Conservation (phyloP, 2,797 vertebrate genomes). For the Fratercula arctica region DNA sequence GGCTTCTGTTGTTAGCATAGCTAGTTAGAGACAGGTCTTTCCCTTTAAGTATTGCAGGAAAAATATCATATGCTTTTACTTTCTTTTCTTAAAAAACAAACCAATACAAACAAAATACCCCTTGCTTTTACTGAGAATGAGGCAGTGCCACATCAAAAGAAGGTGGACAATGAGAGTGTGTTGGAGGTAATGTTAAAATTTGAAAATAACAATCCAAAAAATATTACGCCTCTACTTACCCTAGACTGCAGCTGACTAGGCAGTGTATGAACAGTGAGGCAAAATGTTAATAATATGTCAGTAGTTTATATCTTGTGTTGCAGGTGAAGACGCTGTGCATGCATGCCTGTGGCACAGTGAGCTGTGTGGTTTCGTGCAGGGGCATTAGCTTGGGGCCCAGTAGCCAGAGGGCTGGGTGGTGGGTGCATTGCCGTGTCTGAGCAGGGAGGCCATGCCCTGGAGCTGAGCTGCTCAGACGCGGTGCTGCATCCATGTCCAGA, state of each 20-base stretch:
- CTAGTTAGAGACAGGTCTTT: neutral
- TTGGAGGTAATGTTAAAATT: neutral
- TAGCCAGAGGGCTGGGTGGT: neutral
- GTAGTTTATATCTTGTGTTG: neutral
- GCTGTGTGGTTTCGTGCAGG: neutral
- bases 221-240: neutral
- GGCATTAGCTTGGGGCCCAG: rapidly evolving
- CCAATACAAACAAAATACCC: neutral
- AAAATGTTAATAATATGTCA: neutral
- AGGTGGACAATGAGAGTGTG: neutral
- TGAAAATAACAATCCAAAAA: neutral
- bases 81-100: neutral
- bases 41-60: neutral
- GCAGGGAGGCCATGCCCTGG: neutral
- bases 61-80: neutral
- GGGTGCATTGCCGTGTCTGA: rapidly evolving
- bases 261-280: neutral
- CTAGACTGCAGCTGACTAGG: neutral
- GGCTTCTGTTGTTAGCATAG: neutral
- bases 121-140: neutral
- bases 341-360: rapidly evolving
- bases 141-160: neutral
- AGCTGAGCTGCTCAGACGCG: neutral
- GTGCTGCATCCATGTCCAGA: rapidly evolving
- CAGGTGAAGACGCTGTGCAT: neutral